Conservation (phyloP, 23 tunicate genomes). For the Oikopleura dioica region DNA sequence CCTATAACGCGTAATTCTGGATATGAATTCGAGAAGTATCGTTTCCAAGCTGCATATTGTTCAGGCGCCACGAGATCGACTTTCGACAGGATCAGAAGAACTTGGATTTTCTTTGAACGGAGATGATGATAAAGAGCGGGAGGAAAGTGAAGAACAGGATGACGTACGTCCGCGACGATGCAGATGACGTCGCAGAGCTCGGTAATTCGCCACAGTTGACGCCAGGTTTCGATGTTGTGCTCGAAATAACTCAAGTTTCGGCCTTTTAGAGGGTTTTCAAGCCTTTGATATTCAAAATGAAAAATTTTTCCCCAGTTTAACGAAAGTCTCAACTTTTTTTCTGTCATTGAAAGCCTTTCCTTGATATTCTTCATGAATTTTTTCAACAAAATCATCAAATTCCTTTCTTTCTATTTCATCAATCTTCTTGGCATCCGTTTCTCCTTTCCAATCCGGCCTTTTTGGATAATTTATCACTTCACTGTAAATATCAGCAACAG, state of each 20-base stretch:
- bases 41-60: slow-evolving; percentile 49
- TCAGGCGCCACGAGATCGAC: slow-evolving; percentile 65
- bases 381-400: slow-evolving; percentile 33
- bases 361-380: slow-evolving; percentile 30
- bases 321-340: too few species aligned
- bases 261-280: too few species aligned
- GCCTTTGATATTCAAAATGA: too few species aligned
- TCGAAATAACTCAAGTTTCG: slow-evolving; percentile 65
- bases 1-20: neutral
- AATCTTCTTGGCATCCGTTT: slow-evolving; percentile 26
- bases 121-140: slow-evolving; percentile 50
- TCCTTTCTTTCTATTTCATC: slow-evolving; percentile 39
- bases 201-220: slow-evolving; percentile 31
- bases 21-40: slow-evolving; percentile 16
- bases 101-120: slow-evolving; percentile 23
- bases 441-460: slow-evolving; percentile 55
- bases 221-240: slow-evolving; percentile 51
- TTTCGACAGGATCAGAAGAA: slow-evolving; percentile 51
- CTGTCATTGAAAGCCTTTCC: too few species aligned
- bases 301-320: too few species aligned
- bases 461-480: slow-evolving; percentile 53
- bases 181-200: slow-evolving; percentile 64
- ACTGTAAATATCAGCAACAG: neutral
- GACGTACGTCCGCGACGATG: slow-evolving; percentile 79
- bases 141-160: slow-evolving; percentile 79